Evolutionary conservation across 1,140 invertebrate genomes (phyloP).

Genomic region (Formica selysi): DNA sequence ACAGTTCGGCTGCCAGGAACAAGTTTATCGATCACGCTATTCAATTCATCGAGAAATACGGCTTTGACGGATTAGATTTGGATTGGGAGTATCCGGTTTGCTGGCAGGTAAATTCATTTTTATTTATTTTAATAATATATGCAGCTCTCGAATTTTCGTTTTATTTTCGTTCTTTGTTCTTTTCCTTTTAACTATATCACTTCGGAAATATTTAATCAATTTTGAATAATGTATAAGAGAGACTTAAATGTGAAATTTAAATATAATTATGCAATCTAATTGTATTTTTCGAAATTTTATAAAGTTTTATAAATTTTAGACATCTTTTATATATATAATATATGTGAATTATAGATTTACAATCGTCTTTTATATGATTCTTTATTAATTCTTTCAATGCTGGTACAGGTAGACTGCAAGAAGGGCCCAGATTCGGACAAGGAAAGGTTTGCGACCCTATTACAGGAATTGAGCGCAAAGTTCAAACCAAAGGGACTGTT

Average conservation of each 20-base stretch:
- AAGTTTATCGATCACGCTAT: constrained; percentile 92
- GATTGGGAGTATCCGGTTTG: constrained; percentile 98
- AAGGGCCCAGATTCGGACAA: constrained; percentile 95
- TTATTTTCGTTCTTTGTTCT: not conserved
- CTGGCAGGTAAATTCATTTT: constrained; percentile 90
- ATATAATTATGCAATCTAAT: not conserved
- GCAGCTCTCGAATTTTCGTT: not conserved
- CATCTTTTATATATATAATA: too few relatives aligned
- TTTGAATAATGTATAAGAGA: not conserved
- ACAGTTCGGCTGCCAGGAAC: constrained; percentile 90
- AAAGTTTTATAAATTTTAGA: too few relatives aligned
- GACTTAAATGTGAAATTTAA: not conserved
- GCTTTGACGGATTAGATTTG: constrained; percentile 95
- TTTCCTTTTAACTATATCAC: not conserved
- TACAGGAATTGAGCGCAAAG: constrained; percentile 91
- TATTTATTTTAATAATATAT: constrained; percentile 11
- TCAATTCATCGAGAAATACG: constrained; percentile 92
- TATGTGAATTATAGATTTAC: constrained; percentile 14
- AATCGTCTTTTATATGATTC: not conserved
- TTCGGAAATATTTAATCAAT: not conserved
- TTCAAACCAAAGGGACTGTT: constrained; percentile 92
- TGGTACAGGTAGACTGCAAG: constrained; percentile 89
- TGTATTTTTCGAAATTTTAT: too few relatives aligned
- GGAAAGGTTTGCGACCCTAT: constrained; percentile 90
- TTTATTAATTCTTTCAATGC: not conserved